phyloP scores from a whole-genome alignment of 2,113 vertebrate species.

The Hyperopisus bebe region DNA sequence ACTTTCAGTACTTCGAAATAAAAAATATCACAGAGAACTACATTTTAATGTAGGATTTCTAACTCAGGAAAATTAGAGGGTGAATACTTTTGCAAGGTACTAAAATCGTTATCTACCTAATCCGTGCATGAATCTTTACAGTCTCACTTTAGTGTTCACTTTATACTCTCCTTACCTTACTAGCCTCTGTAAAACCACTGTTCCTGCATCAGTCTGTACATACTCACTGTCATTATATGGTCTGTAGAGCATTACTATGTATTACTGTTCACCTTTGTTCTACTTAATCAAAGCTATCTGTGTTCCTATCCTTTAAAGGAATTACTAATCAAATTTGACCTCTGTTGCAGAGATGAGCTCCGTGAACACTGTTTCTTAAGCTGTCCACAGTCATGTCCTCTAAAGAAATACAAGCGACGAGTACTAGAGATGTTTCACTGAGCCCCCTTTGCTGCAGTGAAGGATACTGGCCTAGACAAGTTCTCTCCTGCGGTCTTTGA shows the following conservation, averaged over 20 bases:
- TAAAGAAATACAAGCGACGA: neutral
- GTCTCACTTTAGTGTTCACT: neutral
- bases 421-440: neutral
- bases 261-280: neutral
- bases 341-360: neutral
- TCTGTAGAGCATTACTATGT: neutral
- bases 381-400: neutral
- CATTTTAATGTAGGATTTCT: neutral
- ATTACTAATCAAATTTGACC: neutral
- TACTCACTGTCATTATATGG: neutral
- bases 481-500: neutral
- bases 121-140: neutral
- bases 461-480: conserved; percentile 2
- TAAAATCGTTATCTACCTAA: neutral
- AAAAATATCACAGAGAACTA: neutral
- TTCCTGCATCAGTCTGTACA: neutral
- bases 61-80: neutral
- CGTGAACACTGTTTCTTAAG: neutral
- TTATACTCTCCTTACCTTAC: neutral
- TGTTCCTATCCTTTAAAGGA: neutral
- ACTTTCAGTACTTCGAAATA: neutral
- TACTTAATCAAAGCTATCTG: neutral
- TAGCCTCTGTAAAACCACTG: neutral
- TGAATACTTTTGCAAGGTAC: neutral
- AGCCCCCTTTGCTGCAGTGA: neutral